A percentile compares a stretch with the other conserved stretches of the same genome.
These are phyloP conservation scores for Melitaea cinxia DNA, from an alignment of 1,140 invertebrate species.

Conservation along the genomic window DNA sequence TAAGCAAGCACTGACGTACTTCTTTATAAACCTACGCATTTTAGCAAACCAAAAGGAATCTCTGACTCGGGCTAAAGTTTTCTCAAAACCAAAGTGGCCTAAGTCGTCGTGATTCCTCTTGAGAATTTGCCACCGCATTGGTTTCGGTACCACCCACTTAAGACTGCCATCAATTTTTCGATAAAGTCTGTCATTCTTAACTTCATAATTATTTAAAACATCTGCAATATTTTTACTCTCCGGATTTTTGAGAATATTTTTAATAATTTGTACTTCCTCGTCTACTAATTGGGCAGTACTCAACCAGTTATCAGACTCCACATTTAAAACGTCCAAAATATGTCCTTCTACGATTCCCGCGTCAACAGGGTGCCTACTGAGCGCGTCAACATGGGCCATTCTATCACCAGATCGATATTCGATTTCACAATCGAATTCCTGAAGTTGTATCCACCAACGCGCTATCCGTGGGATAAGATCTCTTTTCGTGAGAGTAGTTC, in stretches of 20 bases:
- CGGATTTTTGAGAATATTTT: neutral
- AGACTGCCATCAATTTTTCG: neutral
- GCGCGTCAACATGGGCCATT: neutral
- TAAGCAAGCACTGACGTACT: neutral
- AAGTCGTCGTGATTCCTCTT: neutral
- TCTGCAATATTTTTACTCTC: neutral
- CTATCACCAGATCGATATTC: neutral
- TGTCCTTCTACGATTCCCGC: no score
- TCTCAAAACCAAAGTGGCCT: neutral
- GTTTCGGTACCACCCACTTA: conserved; percentile 1
- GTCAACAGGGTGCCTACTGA: neutral
- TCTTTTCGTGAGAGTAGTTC: conserved; percentile 32
- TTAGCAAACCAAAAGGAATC: neutral
- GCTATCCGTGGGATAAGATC: no score
- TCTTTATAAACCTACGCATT: neutral
- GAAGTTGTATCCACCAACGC: conserved; percentile 37
- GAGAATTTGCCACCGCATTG: neutral
- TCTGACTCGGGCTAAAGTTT: neutral
- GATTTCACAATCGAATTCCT: neutral
- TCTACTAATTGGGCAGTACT: neutral
- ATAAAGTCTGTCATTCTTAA: neutral
- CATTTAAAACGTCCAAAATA: no score
- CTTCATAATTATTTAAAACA: neutral
- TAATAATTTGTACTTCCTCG: neutral
- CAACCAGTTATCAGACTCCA: neutral